Evolutionary conservation across 1,140 invertebrate species (phyloP), one percentile per base, ranked within the genome.

Genomic region (Venturia canescens): DNA sequence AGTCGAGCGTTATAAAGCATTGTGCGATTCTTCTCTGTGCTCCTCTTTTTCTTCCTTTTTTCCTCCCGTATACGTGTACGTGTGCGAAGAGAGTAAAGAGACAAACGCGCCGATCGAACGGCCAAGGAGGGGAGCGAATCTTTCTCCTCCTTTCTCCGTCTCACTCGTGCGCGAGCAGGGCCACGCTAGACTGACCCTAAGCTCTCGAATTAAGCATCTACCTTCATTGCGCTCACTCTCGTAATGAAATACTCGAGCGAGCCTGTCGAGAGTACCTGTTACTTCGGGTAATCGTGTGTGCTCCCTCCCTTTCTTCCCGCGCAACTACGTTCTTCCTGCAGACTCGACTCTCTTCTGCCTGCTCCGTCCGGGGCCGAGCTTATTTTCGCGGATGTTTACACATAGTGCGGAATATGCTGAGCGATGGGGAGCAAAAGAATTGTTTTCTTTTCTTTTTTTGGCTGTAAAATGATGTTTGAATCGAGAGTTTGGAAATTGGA

Each of bases 131-230:
- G 16, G 3, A 3, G n/a, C 50, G 50, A 53, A 21, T 53, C n/a
- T 53, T n/a, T 21, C 50, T n/a, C 50, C 50, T n/a, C n/a, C 50
- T 53, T 18, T 18, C 18, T n/a, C 4, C 7, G 16, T 50, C 18
- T 50, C 0, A 18, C 50, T 53, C 38, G n/a, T 44, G 6, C 38
- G 15, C 50, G 16, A 53, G 16, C 66, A 69, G 84, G 89, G 90
- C 88, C 88, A 91, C 90, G 90, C 89, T 91, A 90, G 86, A 88
- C 88, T 91, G 89, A 91, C 90, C 90, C 89, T 88, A 89, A 85
- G 83, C 88, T 87, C 72, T 88, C 85, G 83, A 89, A 90, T 90
- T 89, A 89, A 89, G 88, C 87, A 86, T 88, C 88, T 84, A 86
- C 81, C 83, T 44, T 83, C 83, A 80, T 83, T 78, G 77, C 44